These are phyloP conservation scores for Lysandra coridon DNA, from an alignment of 2,888 invertebrate species.

Conservation along the genomic window DNA sequence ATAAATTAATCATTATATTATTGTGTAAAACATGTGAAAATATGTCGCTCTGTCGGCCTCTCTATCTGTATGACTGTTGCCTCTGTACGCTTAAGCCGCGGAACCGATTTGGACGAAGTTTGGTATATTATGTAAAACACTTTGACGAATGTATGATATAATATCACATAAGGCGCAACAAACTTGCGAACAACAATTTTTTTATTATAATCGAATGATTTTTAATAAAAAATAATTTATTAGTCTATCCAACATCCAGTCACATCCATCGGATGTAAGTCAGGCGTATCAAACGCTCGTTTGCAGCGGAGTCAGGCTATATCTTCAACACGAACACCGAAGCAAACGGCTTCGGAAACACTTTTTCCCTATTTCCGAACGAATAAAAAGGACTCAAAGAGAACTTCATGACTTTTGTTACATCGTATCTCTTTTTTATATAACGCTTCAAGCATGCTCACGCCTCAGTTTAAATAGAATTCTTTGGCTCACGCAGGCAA, in stretches of 20 bases:
- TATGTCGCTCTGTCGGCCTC: no score
- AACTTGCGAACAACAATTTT: no score
- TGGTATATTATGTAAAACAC: no score
- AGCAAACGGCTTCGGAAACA: slow-evolving; percentile 70
- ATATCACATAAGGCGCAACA: no score
- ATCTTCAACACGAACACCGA: slow-evolving; percentile 64
- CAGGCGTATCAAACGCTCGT: slow-evolving; percentile 71
- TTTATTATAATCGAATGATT: no score
- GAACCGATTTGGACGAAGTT: no score
- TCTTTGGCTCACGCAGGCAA: slow-evolving; percentile 42
- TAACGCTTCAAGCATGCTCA: slow-evolving; percentile 45
- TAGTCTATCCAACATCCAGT: slow-evolving; percentile 31
- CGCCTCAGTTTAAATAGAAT: neutral
- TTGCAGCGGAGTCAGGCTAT: slow-evolving; percentile 71
- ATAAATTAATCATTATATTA: no score
- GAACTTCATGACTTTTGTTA: slow-evolving; percentile 75
- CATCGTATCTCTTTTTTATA: slow-evolving; percentile 58
- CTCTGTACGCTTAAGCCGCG: no score
- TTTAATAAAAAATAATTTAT: neutral
- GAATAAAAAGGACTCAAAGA: slow-evolving; percentile 72
- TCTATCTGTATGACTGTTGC: no score
- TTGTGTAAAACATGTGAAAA: no score
- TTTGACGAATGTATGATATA: no score
- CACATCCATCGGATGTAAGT: slow-evolving; percentile 50
- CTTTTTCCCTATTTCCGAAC: slow-evolving; percentile 73